Percentiles rank a stretch among this genome's conserved stretches.
These are phyloP conservation scores for Calliopsis andreniformis DNA, from an alignment of 1,140 invertebrate species.

Conservation along the genomic window DNA sequence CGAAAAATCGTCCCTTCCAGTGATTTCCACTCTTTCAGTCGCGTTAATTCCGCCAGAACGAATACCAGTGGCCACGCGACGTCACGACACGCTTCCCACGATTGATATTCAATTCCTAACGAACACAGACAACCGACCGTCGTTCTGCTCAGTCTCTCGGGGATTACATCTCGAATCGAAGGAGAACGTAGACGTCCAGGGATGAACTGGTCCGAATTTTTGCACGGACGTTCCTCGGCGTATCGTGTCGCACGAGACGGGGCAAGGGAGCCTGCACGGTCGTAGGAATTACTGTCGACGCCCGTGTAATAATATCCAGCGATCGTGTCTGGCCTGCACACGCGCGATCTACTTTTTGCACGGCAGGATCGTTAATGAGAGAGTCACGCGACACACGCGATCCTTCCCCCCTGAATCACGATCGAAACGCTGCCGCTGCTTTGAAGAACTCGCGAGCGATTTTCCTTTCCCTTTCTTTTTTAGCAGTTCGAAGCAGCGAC, in stretches of 20 bases:
- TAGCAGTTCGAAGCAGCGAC: no score
- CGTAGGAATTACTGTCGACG: slow-evolving; percentile 46
- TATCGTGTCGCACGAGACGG: slow-evolving; percentile 44
- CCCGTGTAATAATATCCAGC: slow-evolving; percentile 51
- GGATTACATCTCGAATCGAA: background rate
- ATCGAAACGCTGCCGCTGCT: slow-evolving; percentile 37
- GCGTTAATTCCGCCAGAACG: background rate
- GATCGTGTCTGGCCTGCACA: slow-evolving; percentile 38
- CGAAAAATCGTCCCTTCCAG: background rate
- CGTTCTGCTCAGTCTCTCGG: background rate
- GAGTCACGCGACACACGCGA: slow-evolving; percentile 61
- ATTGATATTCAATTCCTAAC: slow-evolving; percentile 26
- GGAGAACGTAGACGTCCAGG: background rate
- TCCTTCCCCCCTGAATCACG: slow-evolving; percentile 41
- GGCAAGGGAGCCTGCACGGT: slow-evolving; percentile 9
- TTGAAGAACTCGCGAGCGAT: slow-evolving; percentile 17
- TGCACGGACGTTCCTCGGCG: background rate
- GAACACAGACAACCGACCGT: slow-evolving; percentile 16
- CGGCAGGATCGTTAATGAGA: slow-evolving; percentile 47
- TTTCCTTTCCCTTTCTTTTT: background rate
- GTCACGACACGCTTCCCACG: slow-evolving; percentile 15
- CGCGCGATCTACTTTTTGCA: slow-evolving; percentile 47
- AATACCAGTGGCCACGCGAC: background rate
- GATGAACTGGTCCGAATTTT: slow-evolving; percentile 17
- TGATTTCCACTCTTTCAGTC: background rate